Evolutionary conservation across 2,888 invertebrate genomes (phyloP), one percentile per base, ranked within the genome.

Genomic region (Tenthredo distinguenda): DNA sequence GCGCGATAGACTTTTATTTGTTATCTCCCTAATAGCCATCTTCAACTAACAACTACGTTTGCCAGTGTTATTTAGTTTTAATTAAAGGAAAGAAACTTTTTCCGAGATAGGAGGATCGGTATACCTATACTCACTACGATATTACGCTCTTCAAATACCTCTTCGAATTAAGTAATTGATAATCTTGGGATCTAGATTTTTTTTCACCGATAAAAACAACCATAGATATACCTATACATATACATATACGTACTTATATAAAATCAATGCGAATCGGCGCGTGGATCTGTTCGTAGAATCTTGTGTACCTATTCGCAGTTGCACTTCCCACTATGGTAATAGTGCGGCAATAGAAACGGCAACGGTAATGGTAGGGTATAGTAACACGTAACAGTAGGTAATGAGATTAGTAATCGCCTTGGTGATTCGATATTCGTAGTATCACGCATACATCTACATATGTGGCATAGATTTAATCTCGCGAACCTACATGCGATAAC

Each of bases 391-490:
- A 74, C 50, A n/a, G 50, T 55, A n/a, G 55, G 55, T 55, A 77
- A 77, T 77, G 77, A 77, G 47, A 77, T 77, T 50, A 77, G 77
- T 55, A 55, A 77, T 55, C 77, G 55, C 77, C 34, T 77, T 55
- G 77, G 77, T 77, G 77, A 77, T 77, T 77, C 50, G 77, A 77
- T 77, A 77, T 55, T 77, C 77, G 34, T 34, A 77, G 77, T 77
- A 34, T 21, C 50, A 37, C 40, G 50, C 50, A 77, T 77, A 55
- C 77, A 77, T 77, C 50, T 77, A n/a, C 55, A 50, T 55, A 77
- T 77, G 50, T 77, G 55, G 50, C 18, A 40, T 77, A 77, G 77
- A 50, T 77, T 77, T 77, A n/a, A 31, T 77, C 77, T 55, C 2
- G 9, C 50, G 47, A 26, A 77, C 50, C 50, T 31, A 77, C 31